Evolutionary conservation across 2,797 vertebrate species (phyloP), one percentile per base, ranked within the genome.

Genomic region (Petrocephalus schoutedeni): DNA sequence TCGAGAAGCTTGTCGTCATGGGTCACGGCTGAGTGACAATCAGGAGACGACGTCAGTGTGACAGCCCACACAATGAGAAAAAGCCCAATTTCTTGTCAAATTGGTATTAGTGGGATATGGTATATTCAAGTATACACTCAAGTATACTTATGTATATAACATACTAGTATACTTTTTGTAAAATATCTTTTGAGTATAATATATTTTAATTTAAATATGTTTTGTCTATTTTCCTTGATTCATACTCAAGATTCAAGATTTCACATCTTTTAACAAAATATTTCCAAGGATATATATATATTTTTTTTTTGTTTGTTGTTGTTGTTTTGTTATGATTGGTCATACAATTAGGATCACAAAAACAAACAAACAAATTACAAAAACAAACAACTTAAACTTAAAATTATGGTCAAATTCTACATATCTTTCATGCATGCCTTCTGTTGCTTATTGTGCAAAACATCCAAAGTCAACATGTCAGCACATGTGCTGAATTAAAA

Each of bases 11-110:
- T 61, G 58, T 10, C 58, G 57, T 61, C 58, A n/a, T 36, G 21
- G 41, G 36, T 86, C 23, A 51, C 8, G 4, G 85, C 41, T 67
- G 41, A 21, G 32, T 64, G 57, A 86, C 57, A 51, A 23, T 21
- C 23, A 58, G 59, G 58, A 89, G 71, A 49, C 45, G 14, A 23
- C 51, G 45, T 53, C 87, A 88, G n/a, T 86, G 61, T 56, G 86
- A 82, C 57, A 67, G 86, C 71, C 89, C 89, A 90, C 88, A 89
- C 89, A 87, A 49, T 77, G 36, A 86, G 85, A 64, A 10, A 3
- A 7, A 41, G 16, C 8, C 8, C 0, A 14, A 41, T 16, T 54
- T 85, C 41, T 45, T 3, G 1, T 82, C 9, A 82, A 49, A 51
- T 9, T 82, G 45, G 80, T n/a, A 19, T n/a, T 83, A 23, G 21